Conservation (phyloP, 2,113 vertebrate genomes). For the Pseudorectes ferrugineus region DNA sequence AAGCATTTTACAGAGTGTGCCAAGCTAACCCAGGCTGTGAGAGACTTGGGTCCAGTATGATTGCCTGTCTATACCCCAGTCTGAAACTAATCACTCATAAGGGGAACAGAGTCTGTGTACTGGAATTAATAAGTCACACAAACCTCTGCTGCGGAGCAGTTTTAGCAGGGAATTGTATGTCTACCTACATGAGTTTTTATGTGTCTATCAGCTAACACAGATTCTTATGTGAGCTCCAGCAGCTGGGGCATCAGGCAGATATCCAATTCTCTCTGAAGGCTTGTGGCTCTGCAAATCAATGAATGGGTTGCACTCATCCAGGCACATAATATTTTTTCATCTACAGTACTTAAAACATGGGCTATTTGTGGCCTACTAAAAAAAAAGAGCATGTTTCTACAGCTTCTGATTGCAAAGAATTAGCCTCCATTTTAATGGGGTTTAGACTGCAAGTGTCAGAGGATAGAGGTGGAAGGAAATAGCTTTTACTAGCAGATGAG, state of each 20-base stretch:
- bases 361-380: neutral
- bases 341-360: neutral
- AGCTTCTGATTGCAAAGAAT: neutral
- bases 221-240: neutral
- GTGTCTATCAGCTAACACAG: neutral
- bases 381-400: neutral
- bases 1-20: neutral
- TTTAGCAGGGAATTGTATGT: neutral
- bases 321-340: neutral
- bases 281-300: neutral
- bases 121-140: neutral
- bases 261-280: neutral
- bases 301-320: neutral
- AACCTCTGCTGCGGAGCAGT: neutral
- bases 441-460: neutral
- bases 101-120: neutral
- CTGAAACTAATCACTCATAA: conserved; percentile 7
- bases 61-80: neutral
- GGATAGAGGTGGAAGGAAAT: neutral
- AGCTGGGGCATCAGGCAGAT: neutral
- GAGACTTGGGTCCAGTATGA: neutral
- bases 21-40: neutral
- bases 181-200: neutral
- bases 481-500: neutral
- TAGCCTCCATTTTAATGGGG: neutral